Conservation (phyloP, 92 coral and sea anemone species). For the Isaurus tuberculatus region DNA sequence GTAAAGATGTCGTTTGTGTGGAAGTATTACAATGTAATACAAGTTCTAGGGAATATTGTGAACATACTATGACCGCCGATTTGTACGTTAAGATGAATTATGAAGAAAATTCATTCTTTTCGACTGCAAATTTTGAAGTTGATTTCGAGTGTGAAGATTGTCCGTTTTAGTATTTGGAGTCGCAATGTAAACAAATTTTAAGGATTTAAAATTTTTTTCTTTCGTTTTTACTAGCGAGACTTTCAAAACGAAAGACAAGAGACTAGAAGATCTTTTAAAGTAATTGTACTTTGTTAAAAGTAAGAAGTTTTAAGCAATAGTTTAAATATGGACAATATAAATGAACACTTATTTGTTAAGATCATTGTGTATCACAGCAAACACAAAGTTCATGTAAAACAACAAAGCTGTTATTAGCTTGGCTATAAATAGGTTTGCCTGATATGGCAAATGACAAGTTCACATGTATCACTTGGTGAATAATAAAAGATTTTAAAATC, state of each 20-base stretch:
- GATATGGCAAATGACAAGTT: not conserved
- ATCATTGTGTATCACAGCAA: not conserved
- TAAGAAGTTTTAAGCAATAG: not conserved
- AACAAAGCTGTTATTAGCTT: not conserved
- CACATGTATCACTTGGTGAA: too few relatives aligned
- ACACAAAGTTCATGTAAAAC: not conserved
- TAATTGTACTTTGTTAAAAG: not conserved
- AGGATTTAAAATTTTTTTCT: not conserved
- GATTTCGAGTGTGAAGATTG: not conserved
- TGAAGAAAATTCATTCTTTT: not conserved
- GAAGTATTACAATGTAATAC: conserved; percentile 2
- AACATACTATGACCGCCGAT: not conserved
- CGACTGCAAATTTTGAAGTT: not conserved
- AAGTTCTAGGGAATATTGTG: not conserved
- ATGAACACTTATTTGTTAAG: not conserved
- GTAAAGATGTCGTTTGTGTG: not conserved
- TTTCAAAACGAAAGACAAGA: not conserved
- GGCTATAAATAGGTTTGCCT: not conserved
- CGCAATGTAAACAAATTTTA: not conserved
- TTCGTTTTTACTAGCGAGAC: not conserved
- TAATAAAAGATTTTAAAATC: not conserved
- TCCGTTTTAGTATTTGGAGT: not conserved
- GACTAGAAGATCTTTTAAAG: not conserved
- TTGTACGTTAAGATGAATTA: not conserved
- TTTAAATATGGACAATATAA: not conserved